A percentile compares a stretch with the other conserved stretches of the same genome.
These are phyloP conservation scores for Brachynemurus nebulosus DNA, from an alignment of 2,888 invertebrate species.

Conservation along the genomic window DNA sequence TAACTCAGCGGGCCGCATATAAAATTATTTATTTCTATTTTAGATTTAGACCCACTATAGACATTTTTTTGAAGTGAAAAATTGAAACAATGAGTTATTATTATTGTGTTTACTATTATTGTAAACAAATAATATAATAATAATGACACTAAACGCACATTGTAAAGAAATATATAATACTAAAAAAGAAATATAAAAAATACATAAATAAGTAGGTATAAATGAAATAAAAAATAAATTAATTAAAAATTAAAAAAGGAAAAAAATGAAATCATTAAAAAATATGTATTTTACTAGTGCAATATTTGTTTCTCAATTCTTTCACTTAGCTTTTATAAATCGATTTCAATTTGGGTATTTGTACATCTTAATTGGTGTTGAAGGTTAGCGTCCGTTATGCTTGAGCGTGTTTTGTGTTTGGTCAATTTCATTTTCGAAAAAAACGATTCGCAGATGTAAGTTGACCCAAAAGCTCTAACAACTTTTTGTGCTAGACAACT, in stretches of 20 bases:
- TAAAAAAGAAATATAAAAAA: too few relatives aligned
- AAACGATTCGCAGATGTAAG: slow-evolving; percentile 6
- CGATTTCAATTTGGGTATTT: slow-evolving; percentile 14
- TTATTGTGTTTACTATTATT: not conserved
- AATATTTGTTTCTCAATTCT: slow-evolving; percentile 11
- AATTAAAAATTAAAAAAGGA: not conserved
- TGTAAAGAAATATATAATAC: too few relatives aligned
- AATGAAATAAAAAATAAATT: too few relatives aligned
- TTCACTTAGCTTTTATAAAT: slow-evolving; percentile 12
- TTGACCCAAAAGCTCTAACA: slow-evolving; percentile 1
- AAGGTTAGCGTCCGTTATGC: slow-evolving; percentile 13
- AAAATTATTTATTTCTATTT: not conserved
- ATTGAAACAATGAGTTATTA: not conserved
- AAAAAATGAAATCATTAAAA: slow-evolving; percentile 4
- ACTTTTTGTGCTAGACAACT: slow-evolving; percentile 6
- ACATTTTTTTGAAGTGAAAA: too few relatives aligned
- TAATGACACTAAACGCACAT: too few relatives aligned
- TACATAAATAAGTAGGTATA: too few relatives aligned
- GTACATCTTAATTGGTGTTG: slow-evolving; percentile 16
- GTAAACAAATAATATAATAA: too few relatives aligned
- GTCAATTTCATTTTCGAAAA: slow-evolving; percentile 6
- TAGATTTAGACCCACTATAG: not conserved
- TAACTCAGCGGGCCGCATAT: not conserved
- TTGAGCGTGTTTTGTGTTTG: slow-evolving; percentile 12
- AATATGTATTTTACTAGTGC: slow-evolving; percentile 10